Evolutionary conservation across 2,113 vertebrate species (phyloP).

Genomic region (Fulmarus glacialis): DNA sequence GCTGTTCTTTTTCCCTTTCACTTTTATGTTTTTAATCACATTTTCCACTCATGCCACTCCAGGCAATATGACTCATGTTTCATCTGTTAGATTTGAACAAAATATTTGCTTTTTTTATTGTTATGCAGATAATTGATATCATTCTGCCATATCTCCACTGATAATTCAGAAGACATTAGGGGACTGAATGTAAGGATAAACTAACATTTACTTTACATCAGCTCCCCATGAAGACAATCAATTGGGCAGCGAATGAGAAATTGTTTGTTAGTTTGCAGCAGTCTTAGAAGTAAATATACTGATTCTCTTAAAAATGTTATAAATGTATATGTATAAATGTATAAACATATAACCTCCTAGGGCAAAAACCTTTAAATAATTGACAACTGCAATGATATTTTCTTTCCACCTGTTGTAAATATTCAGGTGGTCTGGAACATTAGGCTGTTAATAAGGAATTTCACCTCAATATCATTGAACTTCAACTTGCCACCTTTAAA

Average conservation of each 20-base stretch:
- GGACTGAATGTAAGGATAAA: conserved; percentile 32
- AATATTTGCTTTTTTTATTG: conserved; percentile 56
- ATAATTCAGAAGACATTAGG: conserved; percentile 17
- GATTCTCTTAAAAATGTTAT: conserved; percentile 15
- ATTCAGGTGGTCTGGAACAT: not conserved
- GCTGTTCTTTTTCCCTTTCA: conserved; percentile 18
- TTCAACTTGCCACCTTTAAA: not conserved
- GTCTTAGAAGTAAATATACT: conserved; percentile 10
- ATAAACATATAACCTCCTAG: not conserved
- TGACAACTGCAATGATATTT: not conserved
- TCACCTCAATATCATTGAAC: not conserved
- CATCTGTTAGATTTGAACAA: conserved; percentile 42
- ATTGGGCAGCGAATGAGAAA: not conserved
- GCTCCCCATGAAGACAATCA: conserved; percentile 22
- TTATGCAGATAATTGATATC: conserved; percentile 22
- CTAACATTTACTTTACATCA: conserved; percentile 59
- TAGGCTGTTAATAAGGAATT: not conserved
- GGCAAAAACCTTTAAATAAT: conserved; percentile 1
- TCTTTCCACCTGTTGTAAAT: not conserved
- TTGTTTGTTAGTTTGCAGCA: conserved; percentile 8
- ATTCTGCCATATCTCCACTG: conserved; percentile 24
- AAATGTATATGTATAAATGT: not conserved
- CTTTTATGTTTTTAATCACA: conserved; percentile 51
- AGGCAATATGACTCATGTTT: conserved; percentile 33
- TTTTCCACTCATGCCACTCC: conserved; percentile 20